Conservation (phyloP, 2,797 vertebrate genomes). For the Cossypha niveicapilla region DNA sequence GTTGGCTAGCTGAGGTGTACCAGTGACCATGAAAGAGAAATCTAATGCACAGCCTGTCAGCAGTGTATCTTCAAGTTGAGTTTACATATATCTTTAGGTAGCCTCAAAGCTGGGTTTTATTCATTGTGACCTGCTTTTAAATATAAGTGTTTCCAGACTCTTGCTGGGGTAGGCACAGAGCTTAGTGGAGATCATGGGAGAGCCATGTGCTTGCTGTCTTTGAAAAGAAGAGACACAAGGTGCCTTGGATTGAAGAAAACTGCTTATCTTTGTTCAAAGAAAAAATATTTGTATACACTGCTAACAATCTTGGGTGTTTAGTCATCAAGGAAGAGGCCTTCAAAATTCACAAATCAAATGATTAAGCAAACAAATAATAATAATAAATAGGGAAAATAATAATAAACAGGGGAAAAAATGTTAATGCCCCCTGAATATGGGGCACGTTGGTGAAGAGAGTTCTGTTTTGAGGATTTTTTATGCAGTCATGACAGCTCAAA, state of each 20-base stretch:
- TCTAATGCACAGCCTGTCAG: background rate
- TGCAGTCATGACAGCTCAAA: accelerated
- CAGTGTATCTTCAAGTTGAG: background rate
- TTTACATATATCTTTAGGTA: background rate
- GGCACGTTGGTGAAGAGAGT: background rate
- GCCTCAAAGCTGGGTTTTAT: background rate
- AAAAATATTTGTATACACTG: background rate
- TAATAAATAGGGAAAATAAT: background rate
- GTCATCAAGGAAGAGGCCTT: background rate
- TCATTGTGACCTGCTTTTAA: background rate
- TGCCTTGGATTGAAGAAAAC: background rate
- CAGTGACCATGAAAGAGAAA: background rate
- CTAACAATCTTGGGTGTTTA: background rate
- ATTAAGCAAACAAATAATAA: background rate
- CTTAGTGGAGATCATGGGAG: background rate
- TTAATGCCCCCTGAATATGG: background rate
- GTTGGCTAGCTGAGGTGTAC: background rate
- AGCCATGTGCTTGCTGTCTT: background rate
- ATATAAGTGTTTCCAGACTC: background rate
- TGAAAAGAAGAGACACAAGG: background rate
- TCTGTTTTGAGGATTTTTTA: background rate
- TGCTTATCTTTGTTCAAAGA: background rate
- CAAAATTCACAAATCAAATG: background rate
- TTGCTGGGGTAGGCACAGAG: background rate
- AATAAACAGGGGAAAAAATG: background rate